Percentiles rank a stretch among this genome's conserved stretches.
phyloP scores from a whole-genome alignment of 2,888 invertebrate genomes.

The Eilema depressum region DNA sequence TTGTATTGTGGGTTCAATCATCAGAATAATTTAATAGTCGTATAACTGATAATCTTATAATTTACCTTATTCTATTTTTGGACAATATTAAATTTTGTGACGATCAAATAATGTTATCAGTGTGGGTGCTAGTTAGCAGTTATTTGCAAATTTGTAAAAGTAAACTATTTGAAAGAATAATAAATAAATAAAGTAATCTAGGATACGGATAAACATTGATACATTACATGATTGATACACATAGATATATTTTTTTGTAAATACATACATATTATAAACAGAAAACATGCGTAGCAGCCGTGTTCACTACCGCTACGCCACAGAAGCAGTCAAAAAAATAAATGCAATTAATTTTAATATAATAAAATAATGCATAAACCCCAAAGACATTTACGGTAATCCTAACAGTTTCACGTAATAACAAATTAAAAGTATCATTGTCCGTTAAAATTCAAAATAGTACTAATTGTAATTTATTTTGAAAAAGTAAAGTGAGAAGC shows the following conservation, averaged over 20 bases:
- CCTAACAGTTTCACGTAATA: background rate
- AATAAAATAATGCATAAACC: background rate
- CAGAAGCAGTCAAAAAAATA: too few relatives aligned
- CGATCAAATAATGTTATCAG: background rate
- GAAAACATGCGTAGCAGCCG: too few relatives aligned
- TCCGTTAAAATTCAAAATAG: slow-evolving; percentile 2
- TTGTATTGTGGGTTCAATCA: background rate
- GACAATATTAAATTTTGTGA: background rate
- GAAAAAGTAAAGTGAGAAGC: background rate
- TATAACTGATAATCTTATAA: background rate
- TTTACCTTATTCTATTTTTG: too few relatives aligned
- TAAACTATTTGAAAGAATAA: background rate
- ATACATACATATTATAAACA: too few relatives aligned
- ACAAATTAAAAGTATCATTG: background rate
- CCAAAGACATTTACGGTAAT: background rate
- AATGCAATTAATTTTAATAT: background rate
- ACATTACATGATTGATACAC: too few relatives aligned
- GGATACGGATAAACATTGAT: too few relatives aligned
- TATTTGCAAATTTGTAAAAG: background rate
- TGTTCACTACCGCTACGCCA: too few relatives aligned
- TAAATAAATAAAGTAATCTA: too few relatives aligned
- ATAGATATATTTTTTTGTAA: too few relatives aligned
- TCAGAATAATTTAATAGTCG: slow-evolving; percentile 2
- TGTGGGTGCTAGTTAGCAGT: background rate
- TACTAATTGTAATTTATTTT: slow-evolving; percentile 1